Evolutionary conservation across 2,113 vertebrate genomes (phyloP), one percentile per base, ranked within the genome.

Genomic region (Thinocorus orbignyianus): DNA sequence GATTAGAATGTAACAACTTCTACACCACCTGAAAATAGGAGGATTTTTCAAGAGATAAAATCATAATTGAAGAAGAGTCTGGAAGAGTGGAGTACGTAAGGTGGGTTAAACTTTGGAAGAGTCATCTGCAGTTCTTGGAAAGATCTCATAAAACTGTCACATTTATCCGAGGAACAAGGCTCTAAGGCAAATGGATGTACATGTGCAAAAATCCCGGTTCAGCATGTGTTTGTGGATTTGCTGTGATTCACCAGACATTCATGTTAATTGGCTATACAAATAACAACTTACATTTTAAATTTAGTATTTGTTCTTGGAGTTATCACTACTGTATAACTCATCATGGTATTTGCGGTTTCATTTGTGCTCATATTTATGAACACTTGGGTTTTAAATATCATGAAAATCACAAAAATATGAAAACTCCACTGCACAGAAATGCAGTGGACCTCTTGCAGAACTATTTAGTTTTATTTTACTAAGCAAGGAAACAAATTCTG

Each of bases 311-410:
- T 92, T 81, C 87, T 95, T 95, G 70, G 68, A 93, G 55, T 90
- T 94, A 92, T 92, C 82, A 93, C 90, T 95, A 85, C 90, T 70
- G 81, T 91, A 22, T 37, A 95, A 91, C 61, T 91, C 78, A 82
- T 82, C 52, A 62, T 51, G 60, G 51, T 89, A 93, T 89, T 91
- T 95, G 88, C 1, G 12, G 80, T 81, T 96, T 80, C 64, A 62
- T 77, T 88, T 81, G 48, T 81, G 33, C 60, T 84, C 30, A 71
- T 74, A 88, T 91, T 88, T 95, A 60, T 64, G 81, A 93, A 86
- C 51, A 71, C 3, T 81, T 81, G 48, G 10, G 55, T 55, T 91
- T 96, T 93, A 91, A 95, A 91, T 91, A 88, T 35, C 33, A 83
- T 23, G 65, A 84, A 78, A 88, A 78, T 83, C 52, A 90, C 16